These are phyloP conservation scores for Rhea pennata DNA, from an alignment of 2,113 vertebrate species.

Conservation along the genomic window DNA sequence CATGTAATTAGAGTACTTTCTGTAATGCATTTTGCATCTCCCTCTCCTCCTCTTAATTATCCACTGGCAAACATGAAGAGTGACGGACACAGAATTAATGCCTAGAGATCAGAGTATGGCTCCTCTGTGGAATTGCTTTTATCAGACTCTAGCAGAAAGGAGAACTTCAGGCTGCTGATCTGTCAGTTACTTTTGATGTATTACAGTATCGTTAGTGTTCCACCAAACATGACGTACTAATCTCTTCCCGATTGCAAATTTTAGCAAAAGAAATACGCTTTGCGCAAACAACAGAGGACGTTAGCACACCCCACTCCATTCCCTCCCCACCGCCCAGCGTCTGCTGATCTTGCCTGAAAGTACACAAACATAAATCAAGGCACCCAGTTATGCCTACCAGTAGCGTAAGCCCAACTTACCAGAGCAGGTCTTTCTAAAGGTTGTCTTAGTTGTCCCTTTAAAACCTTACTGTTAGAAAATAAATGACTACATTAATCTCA, in stretches of 20 bases:
- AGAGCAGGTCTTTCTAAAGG: not conserved
- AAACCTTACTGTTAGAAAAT: not conserved
- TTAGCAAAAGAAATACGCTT: not conserved
- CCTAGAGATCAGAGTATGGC: accelerated
- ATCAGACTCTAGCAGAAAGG: not conserved
- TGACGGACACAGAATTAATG: not conserved
- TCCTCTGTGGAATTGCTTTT: not conserved
- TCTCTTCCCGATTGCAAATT: not conserved
- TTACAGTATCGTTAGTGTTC: not conserved
- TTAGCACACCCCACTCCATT: not conserved
- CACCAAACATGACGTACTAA: not conserved
- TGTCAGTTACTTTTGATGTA: not conserved
- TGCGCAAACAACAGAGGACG: not conserved
- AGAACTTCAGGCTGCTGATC: not conserved
- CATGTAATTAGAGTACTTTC: not conserved
- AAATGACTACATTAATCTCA: not conserved
- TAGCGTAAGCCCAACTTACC: not conserved
- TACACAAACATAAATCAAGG: not conserved
- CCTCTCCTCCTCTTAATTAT: not conserved
- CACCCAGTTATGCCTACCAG: not conserved
- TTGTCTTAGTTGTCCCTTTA: not conserved
- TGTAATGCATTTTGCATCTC: not conserved
- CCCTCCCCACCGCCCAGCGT: not conserved
- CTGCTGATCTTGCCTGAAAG: not conserved
- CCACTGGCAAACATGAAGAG: not conserved